Base-by-base conservation (phyloP, 1,140 invertebrate genomes). In the Phortica variegata region DNA sequence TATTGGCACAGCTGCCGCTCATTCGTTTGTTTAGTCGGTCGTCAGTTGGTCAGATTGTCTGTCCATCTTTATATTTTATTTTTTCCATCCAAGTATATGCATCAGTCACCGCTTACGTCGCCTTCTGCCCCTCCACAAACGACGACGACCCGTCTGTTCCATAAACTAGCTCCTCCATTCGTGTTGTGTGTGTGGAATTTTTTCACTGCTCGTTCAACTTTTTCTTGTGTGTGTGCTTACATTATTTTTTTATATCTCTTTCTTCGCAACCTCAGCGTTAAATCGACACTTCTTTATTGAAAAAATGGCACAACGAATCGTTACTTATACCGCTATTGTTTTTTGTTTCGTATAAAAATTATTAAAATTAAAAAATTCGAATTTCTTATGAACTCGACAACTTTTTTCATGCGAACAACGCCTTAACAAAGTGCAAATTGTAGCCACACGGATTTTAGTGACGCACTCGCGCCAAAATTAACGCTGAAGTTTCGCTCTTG, bases 261-360 rank as follows among this genome's bases (percentile, higher is more conserved):
- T 65, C 58, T 42, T 38, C 47, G 58, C 52, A 63, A 60, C 60
- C 65, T 62, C 44, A 54, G 52, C 48, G 53, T 59, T 60, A 68
- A 66, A 49, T 56, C 46, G 47, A 57, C 57, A 63, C 60, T 62
- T 56, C 55, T 51, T 63, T 68, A 57, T 49, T 60, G 60, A 63
- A 56, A 68, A 69, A 69, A 68, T 68, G 65, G 63, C 63, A 68
- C 63, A 69, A 63, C 63, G 53, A 52, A 51, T 58, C 58, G 48
- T 53, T 69, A 63, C 54, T 63, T 69, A 54, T 60, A 49, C 60
- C 47, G 49, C 60, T 58, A 68, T 39, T 52, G 57, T 53, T 66
- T 50, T 49, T 61, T 50, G 43, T 55, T 60, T 62, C 60, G 60
- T 65, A 54, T 55, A 55, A 66, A 60, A 60, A 39, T 49, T 66